Evolutionary conservation across 2,113 vertebrate species (phyloP).

Genomic region (Lasiurus borealis): DNA sequence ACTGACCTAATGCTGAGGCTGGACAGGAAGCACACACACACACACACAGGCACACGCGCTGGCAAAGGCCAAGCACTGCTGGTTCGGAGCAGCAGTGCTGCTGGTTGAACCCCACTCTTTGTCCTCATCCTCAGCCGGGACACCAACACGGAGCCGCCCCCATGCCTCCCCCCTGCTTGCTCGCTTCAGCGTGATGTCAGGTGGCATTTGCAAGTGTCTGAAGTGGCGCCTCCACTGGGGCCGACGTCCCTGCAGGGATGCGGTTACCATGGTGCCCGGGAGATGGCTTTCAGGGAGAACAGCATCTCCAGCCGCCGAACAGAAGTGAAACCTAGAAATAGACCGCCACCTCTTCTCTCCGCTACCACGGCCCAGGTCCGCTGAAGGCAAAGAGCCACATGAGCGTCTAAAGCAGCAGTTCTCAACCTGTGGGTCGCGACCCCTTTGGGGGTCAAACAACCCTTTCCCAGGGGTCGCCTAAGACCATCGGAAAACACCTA

Average conservation of each 20-base stretch:
- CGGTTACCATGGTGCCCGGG: constrained; percentile 79
- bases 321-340: constrained; percentile 74
- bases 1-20: not conserved
- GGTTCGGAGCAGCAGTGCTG: not conserved
- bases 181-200: constrained; percentile 61
- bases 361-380: constrained; percentile 52
- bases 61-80: not conserved
- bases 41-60: too few relatives aligned
- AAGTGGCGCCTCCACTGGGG: constrained; percentile 59
- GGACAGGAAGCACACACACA: too few relatives aligned
- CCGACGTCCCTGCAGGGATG: constrained; percentile 56
- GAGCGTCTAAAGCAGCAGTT: not conserved
- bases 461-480: too few relatives aligned
- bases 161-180: not conserved
- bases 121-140: constrained; percentile 37
- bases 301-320: constrained; percentile 35
- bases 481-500: too few relatives aligned
- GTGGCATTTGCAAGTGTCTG: constrained; percentile 83
- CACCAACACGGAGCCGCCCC: not conserved
- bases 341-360: constrained; percentile 50
- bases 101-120: not conserved
- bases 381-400: not conserved
- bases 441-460: too few relatives aligned
- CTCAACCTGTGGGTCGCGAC: too few relatives aligned
- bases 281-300: constrained; percentile 61